Conservation (phyloP, 2,888 invertebrate species). For the Lasioglossum zephyrum region DNA sequence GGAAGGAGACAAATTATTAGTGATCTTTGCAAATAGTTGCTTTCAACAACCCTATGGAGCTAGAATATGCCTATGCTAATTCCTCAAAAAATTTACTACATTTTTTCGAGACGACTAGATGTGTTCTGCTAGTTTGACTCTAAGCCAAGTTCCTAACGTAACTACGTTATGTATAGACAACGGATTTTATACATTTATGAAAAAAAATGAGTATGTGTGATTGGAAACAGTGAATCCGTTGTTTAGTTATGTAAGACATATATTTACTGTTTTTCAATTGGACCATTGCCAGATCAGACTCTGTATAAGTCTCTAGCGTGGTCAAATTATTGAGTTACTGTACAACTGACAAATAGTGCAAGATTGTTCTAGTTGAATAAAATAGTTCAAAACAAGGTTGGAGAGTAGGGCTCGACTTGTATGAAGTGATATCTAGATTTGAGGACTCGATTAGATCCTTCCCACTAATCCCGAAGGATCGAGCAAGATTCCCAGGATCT, state of each 20-base stretch:
- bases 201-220: no score
- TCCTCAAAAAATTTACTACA: no score
- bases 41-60: no score
- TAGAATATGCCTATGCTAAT: no score
- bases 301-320: neutral
- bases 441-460: neutral
- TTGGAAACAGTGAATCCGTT: no score
- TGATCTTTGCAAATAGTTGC: neutral
- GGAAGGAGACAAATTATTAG: conserved; percentile 34
- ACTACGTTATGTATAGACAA: no score
- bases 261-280: neutral
- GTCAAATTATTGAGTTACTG: neutral
- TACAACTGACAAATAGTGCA: neutral
- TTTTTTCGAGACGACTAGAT: no score
- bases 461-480: neutral
- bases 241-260: no score
- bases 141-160: neutral
- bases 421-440: neutral
- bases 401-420: no score
- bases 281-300: neutral
- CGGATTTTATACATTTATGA: no score
- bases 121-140: neutral
- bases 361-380: neutral
- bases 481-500: neutral
- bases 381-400: neutral